Evolutionary conservation across 92 coral and sea anemone genomes (phyloP).

Genomic region (Porites lobata): DNA sequence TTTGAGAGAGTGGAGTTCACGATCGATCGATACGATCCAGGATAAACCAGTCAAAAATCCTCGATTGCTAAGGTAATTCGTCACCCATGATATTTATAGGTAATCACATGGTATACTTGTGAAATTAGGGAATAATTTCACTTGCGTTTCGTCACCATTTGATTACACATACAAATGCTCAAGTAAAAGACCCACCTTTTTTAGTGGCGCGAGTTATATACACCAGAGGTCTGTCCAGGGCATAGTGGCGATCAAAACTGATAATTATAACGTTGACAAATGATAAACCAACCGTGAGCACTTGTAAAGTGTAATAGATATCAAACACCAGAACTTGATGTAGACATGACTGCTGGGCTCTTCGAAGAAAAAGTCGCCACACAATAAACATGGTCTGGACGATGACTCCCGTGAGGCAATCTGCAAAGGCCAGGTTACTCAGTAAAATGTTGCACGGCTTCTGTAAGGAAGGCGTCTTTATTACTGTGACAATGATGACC

Average conservation of each 20-base stretch:
- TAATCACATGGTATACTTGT: no score
- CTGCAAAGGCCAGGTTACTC: constrained; percentile 8
- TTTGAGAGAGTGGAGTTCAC: no score
- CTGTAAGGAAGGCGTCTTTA: constrained; percentile 3
- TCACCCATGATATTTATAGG: no score
- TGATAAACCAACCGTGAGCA: background rate
- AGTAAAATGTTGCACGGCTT: background rate
- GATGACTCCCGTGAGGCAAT: constrained; percentile 1
- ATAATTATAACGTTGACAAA: background rate
- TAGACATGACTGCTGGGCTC: background rate
- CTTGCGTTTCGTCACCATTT: no score
- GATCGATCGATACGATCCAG: no score
- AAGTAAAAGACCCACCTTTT: background rate
- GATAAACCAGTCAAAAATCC: no score
- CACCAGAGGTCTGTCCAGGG: background rate
- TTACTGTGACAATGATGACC: background rate
- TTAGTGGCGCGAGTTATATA: background rate
- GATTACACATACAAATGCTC: background rate
- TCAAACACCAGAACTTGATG: background rate
- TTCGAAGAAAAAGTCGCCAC: background rate
- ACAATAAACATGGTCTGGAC: constrained; percentile 12
- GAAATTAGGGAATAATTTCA: no score
- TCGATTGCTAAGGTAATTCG: no score
- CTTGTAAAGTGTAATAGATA: background rate
- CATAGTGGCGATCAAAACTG: background rate